These are phyloP conservation scores for Batillaria attramentaria DNA, from an alignment of 1,140 invertebrate species.

Conservation along the genomic window DNA sequence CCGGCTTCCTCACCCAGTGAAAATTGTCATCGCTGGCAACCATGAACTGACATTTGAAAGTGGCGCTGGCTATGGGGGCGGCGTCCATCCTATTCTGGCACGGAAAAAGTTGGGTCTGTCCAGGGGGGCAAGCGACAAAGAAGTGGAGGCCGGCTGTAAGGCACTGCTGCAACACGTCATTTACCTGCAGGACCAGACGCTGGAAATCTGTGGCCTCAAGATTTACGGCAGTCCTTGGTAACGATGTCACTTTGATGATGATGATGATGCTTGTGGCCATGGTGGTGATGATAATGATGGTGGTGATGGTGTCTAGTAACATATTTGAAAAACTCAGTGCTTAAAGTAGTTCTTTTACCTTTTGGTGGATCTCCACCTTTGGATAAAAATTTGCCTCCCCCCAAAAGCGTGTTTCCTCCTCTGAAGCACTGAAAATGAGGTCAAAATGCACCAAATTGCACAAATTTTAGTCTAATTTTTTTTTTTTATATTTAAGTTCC, in stretches of 20 bases:
- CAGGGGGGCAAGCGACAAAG: conserved; percentile 3
- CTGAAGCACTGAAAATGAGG: too few species aligned
- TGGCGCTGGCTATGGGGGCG: conserved; percentile 29
- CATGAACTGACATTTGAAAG: conserved; percentile 89
- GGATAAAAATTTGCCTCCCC: too few species aligned
- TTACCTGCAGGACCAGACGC: conserved; percentile 83
- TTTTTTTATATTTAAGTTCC: too few species aligned
- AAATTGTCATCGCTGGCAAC: conserved; percentile 91
- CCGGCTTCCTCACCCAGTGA: conserved; percentile 84
- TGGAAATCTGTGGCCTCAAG: conserved; percentile 82
- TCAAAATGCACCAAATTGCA: too few species aligned
- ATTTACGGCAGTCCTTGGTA: conserved; percentile 90
- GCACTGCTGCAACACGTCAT: conserved; percentile 81
- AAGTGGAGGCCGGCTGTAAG: conserved; percentile 40
- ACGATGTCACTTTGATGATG: conserved; percentile 52
- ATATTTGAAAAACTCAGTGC: too few species aligned
- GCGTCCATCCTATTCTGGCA: conserved; percentile 22
- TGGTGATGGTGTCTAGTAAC: too few species aligned
- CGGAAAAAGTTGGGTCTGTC: conserved; percentile 30
- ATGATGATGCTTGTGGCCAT: too few species aligned
- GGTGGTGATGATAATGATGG: too few species aligned
- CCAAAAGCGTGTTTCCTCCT: too few species aligned
- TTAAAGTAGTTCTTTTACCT: too few species aligned
- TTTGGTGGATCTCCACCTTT: too few species aligned
- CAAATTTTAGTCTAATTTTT: too few species aligned